Evolutionary conservation across 2,797 vertebrate species (phyloP).

Genomic region (Trachurus trachurus): DNA sequence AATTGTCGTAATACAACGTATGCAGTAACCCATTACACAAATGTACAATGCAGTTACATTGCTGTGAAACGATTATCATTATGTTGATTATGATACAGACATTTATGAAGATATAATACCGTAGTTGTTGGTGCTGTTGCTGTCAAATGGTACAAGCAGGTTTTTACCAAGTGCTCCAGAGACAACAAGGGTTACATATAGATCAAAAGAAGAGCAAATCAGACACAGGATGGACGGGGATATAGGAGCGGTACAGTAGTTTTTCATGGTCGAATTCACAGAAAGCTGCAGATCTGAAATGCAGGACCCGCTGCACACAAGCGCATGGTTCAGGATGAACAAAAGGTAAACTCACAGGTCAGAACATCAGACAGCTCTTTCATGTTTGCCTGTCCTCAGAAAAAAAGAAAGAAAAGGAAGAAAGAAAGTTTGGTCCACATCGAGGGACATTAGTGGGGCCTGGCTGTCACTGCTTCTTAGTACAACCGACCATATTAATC

Average conservation of each 20-base stretch:
- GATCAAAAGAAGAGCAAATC: conserved; percentile 54
- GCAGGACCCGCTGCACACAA: neutral
- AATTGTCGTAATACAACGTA: too few species aligned
- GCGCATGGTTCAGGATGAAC: conserved; percentile 25
- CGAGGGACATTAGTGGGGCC: conserved; percentile 29
- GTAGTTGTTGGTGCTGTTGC: neutral
- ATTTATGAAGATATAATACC: neutral
- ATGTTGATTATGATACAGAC: neutral
- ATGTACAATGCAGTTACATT: neutral
- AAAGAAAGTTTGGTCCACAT: conserved; percentile 29
- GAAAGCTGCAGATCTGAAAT: conserved; percentile 45
- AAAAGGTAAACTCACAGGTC: conserved; percentile 63
- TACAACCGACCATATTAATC: conserved; percentile 34
- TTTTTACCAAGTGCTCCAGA: conserved; percentile 14
- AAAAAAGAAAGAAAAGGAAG: neutral
- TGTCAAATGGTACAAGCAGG: conserved; percentile 24
- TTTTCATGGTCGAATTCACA: conserved; percentile 44
- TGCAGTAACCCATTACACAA: too few species aligned
- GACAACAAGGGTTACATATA: conserved; percentile 46
- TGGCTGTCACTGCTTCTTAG: conserved; percentile 50
- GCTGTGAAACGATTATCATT: neutral
- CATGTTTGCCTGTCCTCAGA: conserved; percentile 38
- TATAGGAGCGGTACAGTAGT: neutral
- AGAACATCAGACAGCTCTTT: conserved; percentile 64
- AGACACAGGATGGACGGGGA: conserved; percentile 38